Base-by-base conservation (phyloP, 2,888 invertebrate genomes). In the Druceiella hillmani region DNA sequence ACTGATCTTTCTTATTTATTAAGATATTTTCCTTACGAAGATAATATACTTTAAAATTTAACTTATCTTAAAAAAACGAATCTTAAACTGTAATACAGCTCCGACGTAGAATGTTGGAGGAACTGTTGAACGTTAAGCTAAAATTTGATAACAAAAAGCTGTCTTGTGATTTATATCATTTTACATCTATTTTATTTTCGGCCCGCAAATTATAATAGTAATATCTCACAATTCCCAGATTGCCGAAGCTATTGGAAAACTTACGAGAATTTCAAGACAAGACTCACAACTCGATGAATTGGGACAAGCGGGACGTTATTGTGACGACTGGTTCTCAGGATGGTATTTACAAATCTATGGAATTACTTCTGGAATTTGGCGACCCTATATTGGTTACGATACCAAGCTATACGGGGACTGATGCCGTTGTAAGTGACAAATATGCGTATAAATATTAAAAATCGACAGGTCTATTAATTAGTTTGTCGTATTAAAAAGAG, bases 281-380 rank as follows among this genome's bases (percentile, higher is more conserved):
- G 31, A 58, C 78, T 7, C 87, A 87, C 54, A 66, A 75, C 1
- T 83, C 85, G 0, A 85, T 85, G 1, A 59, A 72, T 3, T 70
- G 76, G 73, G 62, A 75, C 2, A 64, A 74, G 2, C 67, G 76
- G 2, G 81, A 81, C 40, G 56, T 87, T 2, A 58, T 84, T 22
- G 67, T 87, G 15, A 84, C 84, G 3, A 77, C 78, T 47, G 89
- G 88, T 2, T 79, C 83, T 14, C 87, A 87, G 58, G 86, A 87
- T 55, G 87, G 83, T 4, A 75, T 88, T 41, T 81, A 81, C 61
- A 83, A 83, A 59, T 73, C 81, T 28, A 68, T 86, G 25, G 86
- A 87, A 50, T 75, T 87, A 61, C 61, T 83, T 37, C 56, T 87
- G n/a, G 74, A 77, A 27, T 74, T 74, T 1, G 83, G 81, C 0